Percentiles rank a stretch among this genome's conserved stretches.
Conservation (phyloP, 37 sponge, comb jelly and placozoan species). For the Geodia barretti region DNA sequence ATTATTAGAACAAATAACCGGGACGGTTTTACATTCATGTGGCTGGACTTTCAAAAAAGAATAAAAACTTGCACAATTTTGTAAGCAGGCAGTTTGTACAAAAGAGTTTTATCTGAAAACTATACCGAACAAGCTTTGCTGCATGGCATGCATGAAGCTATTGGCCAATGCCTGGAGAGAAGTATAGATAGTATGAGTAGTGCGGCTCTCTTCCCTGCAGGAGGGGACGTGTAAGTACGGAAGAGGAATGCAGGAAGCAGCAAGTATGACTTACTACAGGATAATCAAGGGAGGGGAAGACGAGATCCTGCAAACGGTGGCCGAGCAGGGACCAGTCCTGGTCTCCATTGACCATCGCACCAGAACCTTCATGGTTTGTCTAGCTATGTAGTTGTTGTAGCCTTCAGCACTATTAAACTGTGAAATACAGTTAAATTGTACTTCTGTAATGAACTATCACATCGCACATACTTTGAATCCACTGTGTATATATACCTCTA, state of each 20-base stretch:
- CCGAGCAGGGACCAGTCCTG: constrained; percentile 30
- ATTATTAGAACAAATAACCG: no score
- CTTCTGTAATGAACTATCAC: neutral
- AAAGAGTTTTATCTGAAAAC: no score
- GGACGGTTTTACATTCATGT: no score
- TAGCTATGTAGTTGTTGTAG: no score
- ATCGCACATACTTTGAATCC: no score
- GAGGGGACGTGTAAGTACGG: constrained; percentile 14
- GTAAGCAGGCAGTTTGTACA: no score
- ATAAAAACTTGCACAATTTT: no score
- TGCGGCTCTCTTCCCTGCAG: neutral
- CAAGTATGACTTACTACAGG: neutral
- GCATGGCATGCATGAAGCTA: neutral
- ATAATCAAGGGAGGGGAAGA: constrained; percentile 16
- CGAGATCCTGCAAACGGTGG: constrained; percentile 32
- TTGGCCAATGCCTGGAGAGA: neutral
- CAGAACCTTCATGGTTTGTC: constrained; percentile 22
- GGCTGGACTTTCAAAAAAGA: no score
- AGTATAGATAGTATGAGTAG: neutral
- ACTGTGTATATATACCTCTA: no score
- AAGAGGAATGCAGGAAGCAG: neutral
- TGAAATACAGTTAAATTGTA: neutral
- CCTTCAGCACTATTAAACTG: neutral
- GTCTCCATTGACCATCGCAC: constrained; percentile 39
- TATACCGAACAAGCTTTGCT: no score